Evolutionary conservation across 2,797 vertebrate species (phyloP), one percentile per base, ranked within the genome.

Genomic region (Sebastes flavidus): DNA sequence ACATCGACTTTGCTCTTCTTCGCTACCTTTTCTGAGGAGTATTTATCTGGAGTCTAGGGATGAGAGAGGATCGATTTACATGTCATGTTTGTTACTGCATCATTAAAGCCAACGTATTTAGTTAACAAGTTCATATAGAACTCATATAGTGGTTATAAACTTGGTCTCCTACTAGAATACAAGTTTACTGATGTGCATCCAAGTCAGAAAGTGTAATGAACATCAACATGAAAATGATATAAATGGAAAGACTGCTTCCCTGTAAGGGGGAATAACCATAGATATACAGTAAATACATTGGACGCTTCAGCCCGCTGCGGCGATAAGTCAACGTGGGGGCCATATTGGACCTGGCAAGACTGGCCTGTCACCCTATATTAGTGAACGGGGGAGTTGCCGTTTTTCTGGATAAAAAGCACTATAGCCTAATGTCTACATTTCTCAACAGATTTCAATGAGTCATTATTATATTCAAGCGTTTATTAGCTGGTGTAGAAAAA

Each of bases 1-100:
- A 96, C 70, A 8, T 91, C 79, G 42, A 94, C 92, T 83, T 95
- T 96, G 66, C 71, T 93, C 77, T 92, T 95, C 83, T 93, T 94
- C 5, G 87, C 84, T 20, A 62, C 77, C 77, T 93, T 95, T 61
- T 94, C 90, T 22, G 77, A 49, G 14, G 70, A 63, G 52, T 75
- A 67, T 49, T 60, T 13, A 49, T 93, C 87, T 12, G 90, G 71
- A 1, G 65, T 89, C 95, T 96, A 27, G 2, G 38, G 42, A 36
- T 7, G 22, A 76, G n/a, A 86, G 25, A 2, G 2, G 7, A 65
- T 10, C 32, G 8, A 68, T 30, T 11, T 46, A 29, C 18, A 16
- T 7, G 22, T 30, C 22, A 24, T 30, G 14, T 29, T 8, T 29
- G 24, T 72, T 14, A 29, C 29, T 49, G 34, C 10, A 27, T 56